Base-by-base conservation (phyloP, 2,888 invertebrate species). In the Sepiola atlantica region DNA sequence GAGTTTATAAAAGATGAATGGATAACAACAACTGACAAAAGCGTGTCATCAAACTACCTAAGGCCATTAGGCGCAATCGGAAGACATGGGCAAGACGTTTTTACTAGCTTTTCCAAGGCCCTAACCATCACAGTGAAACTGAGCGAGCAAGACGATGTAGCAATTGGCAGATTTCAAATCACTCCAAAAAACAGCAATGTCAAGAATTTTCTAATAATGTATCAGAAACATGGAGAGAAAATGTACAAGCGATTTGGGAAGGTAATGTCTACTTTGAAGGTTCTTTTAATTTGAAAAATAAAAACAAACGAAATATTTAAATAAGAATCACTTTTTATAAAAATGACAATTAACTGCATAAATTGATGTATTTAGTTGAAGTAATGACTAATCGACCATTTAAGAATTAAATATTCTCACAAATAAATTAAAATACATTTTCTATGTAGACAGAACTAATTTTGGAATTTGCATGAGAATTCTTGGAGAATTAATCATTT, bases 91-190 rank as follows among this genome's bases (percentile, higher is more conserved):
- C 8, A 55, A 32, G 92, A 92, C 10, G 92, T 92, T 45, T 92
- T 92, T 28, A 55, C 20, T 18, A 92, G 92, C 20, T 92, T 55
- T 16, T 45, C 92, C 55, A 28, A 45, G 32, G n/a, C 55, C 54
- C 54, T 92, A 14, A n/a, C 28, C 6, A 92, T 92, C 55, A 92
- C 92, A 18, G 92, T 92, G 54, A 45, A 55, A 92, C 92, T 92
- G 12, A 92, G 54, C 54, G 55, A 92, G 12, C 10, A 92, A 0
- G 16, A 18, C 0, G 92, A 92, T 92, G 92, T 92, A 55, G 10
- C n/a, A 28, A 55, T 92, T 28, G 54, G 45, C 54, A 55, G 92
- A n/a, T 92, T 92, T 4, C 92, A 92, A 55, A 18, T 92, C n/a
- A 92, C 54, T 92, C n/a, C 55, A 16, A 77, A 77, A 32, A 28